phyloP scores from a whole-genome alignment of 1,140 invertebrate genomes.

The Macrobrachium rosenbergii region DNA sequence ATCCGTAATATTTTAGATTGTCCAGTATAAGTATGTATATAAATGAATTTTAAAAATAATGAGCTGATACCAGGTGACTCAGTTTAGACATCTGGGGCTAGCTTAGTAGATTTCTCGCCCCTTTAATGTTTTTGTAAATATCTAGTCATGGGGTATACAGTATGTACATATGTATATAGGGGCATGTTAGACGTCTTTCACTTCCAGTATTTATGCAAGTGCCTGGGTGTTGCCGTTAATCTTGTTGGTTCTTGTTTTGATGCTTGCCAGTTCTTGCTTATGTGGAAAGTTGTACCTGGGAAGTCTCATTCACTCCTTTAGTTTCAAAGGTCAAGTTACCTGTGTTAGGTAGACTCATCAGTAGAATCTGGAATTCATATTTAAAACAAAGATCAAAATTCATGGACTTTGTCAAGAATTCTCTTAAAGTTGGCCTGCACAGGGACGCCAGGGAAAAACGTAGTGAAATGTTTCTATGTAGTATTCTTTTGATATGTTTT shows the following conservation, averaged over 20 bases:
- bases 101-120: background rate
- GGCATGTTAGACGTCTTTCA: slow-evolving; percentile 50
- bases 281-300: background rate
- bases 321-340: background rate
- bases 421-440: too few species aligned
- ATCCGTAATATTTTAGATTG: slow-evolving; percentile 84
- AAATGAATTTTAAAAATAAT: background rate
- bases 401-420: too few species aligned
- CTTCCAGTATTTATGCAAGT: slow-evolving; percentile 58
- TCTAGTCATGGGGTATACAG: slow-evolving; percentile 30
- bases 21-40: too few species aligned
- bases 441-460: too few species aligned
- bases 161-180: slow-evolving; percentile 49
- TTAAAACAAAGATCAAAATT: too few species aligned
- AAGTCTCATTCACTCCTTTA: slow-evolving; percentile 28
- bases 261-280: slow-evolving; percentile 37
- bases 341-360: too few species aligned
- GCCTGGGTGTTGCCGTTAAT: slow-evolving; percentile 58
- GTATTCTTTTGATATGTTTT: too few species aligned
- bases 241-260: slow-evolving; percentile 50
- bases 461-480: too few species aligned
- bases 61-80: too few species aligned
- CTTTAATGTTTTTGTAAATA: slow-evolving; percentile 37
- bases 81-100: too few species aligned
- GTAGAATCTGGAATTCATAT: too few species aligned